These are phyloP conservation scores for Venustaconcha ellipsiformis DNA, from an alignment of 1,140 invertebrate genomes.

Conservation along the genomic window DNA sequence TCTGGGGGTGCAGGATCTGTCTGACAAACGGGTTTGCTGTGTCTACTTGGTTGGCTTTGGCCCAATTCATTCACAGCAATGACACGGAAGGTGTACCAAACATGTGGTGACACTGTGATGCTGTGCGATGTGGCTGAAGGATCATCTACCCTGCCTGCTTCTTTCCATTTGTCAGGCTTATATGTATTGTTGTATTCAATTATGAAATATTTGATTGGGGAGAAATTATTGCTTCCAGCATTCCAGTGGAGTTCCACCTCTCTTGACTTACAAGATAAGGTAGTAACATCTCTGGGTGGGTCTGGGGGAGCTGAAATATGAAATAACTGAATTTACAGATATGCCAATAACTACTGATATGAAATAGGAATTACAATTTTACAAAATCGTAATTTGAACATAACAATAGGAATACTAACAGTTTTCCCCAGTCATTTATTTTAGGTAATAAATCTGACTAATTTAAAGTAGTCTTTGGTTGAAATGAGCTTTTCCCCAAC, in stretches of 20 bases:
- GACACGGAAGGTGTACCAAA: slow-evolving; percentile 37
- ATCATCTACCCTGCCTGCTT: slow-evolving; percentile 1
- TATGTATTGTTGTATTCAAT: slow-evolving; percentile 96
- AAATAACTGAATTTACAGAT: slow-evolving; percentile 12
- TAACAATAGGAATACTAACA: neutral
- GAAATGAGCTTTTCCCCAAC: no score
- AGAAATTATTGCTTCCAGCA: slow-evolving; percentile 87
- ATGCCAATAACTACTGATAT: neutral
- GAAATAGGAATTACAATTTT: neutral
- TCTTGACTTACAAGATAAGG: slow-evolving; percentile 66
- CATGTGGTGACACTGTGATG: slow-evolving; percentile 31
- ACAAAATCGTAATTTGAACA: no score
- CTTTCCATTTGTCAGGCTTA: slow-evolving; percentile 88
- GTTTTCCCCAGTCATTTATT: neutral
- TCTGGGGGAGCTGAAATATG: slow-evolving; percentile 87
- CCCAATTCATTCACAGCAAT: slow-evolving; percentile 30
- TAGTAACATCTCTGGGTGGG: slow-evolving; percentile 77
- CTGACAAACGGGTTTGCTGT: slow-evolving; percentile 9
- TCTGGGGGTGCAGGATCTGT: slow-evolving; percentile 17
- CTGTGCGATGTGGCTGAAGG: slow-evolving; percentile 10
- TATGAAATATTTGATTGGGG: slow-evolving; percentile 89
- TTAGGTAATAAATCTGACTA: neutral
- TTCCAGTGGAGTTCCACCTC: slow-evolving; percentile 79
- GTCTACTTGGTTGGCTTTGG: slow-evolving; percentile 31
- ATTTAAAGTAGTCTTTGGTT: no score